Evolutionary conservation across 2,888 invertebrate genomes (phyloP).

Genomic region (Notodonta ziczac): DNA sequence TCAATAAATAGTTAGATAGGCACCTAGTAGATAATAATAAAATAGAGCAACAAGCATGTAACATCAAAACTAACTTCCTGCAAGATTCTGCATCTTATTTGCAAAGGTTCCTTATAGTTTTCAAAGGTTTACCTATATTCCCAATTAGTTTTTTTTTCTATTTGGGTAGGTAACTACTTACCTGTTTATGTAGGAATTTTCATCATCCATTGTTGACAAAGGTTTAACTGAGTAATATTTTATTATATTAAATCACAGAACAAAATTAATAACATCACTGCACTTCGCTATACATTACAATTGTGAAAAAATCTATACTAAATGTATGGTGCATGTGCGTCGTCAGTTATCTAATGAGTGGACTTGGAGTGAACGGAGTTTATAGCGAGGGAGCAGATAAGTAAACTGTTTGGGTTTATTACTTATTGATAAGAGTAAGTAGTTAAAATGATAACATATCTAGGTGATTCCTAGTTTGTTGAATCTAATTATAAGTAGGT

Average conservation of each 20-base stretch:
- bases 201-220: constrained; percentile 21
- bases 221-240: not conserved
- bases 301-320: too few relatives aligned
- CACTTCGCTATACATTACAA: not conserved
- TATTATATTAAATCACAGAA: not conserved
- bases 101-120: too few relatives aligned
- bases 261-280: not conserved
- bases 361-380: constrained; percentile 10
- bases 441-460: constrained; percentile 30
- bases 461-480: constrained; percentile 22
- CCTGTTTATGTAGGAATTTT: constrained; percentile 24
- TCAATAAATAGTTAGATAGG: too few relatives aligned
- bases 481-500: constrained; percentile 8
- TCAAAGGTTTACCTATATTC: too few relatives aligned
- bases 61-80: too few relatives aligned
- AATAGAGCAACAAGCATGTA: too few relatives aligned
- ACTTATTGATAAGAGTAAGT: constrained; percentile 1
- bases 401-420: constrained; percentile 34
- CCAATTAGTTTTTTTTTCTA: not conserved
- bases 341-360: constrained; percentile 36
- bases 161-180: constrained; percentile 14
- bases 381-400: constrained; percentile 34
- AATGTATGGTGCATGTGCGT: constrained; percentile 16
- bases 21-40: too few relatives aligned
- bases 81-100: too few relatives aligned